Base-by-base conservation (phyloP, 2,888 invertebrate genomes). In the Aphidoletes aphidimyza region DNA sequence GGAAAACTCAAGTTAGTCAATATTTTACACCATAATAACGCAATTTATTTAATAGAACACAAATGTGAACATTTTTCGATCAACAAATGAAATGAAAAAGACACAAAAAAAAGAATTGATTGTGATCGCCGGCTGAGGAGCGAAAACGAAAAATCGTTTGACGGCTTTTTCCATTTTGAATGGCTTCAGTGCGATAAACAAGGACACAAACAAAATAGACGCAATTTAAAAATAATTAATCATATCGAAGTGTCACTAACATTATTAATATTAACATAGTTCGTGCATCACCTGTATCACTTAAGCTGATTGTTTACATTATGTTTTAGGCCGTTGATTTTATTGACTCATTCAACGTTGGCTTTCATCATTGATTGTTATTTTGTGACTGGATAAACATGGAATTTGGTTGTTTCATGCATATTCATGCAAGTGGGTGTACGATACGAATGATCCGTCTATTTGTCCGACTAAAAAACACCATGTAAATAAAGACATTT, bases 251-350 rank as follows among this genome's bases (percentile, higher is more conserved):
- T 69, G 69, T 69, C 69, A 69, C 69, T 69, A 54, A 54, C 54
- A 22, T 14, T 69, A 69, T 69, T 30, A 69, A 69, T 69, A 69
- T 69, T 69, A 69, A 69, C 69, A 69, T 69, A 69, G 26, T 54
- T 69, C 69, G 69, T 69, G 30, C 69, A 69, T 69, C 69, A 69
- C 69, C 69, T 69, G 69, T 69, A 69, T 69, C 69, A 69, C 69
- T 69, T 69, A 69, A 30, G 30, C 69, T 69, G 69, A 69, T 69
- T 69, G 30, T 69, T 69, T 69, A 69, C 69, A 69, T 30, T 26
- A 30, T 69, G 69, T 69, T 69, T 69, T 14, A 34, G 69, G n/a
- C 34, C 30, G 69, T 30, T 30, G 69, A 69, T 30, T 69, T 69
- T 69, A 69, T 34, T 69, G 69, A 69, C 69, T 54, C 54, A 17